A percentile compares a stretch with the other conserved stretches of the same genome.
These are phyloP conservation scores for Sinodicranocentrus sp. DNA, from an alignment of 2,888 invertebrate species.

Conservation along the genomic window DNA sequence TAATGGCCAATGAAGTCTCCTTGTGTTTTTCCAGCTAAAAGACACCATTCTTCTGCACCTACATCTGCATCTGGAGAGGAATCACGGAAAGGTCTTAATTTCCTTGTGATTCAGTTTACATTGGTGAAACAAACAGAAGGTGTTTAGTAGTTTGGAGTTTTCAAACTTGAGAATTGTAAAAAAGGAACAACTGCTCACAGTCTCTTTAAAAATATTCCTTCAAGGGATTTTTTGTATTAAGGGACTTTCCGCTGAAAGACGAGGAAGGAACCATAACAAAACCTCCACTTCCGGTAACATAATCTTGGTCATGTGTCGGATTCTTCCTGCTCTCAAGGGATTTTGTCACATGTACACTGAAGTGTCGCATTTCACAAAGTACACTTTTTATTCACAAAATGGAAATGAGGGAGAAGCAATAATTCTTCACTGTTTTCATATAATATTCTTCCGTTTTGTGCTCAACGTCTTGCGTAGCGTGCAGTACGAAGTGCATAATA, in stretches of 20 bases:
- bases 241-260: conserved; percentile 2
- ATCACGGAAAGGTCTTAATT: conserved; percentile 42
- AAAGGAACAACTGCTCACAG: too few relatives aligned
- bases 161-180: too few relatives aligned
- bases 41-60: too few relatives aligned
- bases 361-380: not conserved
- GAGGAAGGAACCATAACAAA: conserved; percentile 59
- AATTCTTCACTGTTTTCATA: too few relatives aligned
- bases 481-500: not conserved
- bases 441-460: too few relatives aligned
- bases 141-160: too few relatives aligned
- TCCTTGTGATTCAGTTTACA: conserved; percentile 11
- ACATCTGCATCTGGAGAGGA: not conserved
- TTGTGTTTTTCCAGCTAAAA: conserved; percentile 14
- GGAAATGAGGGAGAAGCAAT: not conserved
- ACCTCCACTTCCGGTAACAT: conserved; percentile 68
- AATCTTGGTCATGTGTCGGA: conserved; percentile 46
- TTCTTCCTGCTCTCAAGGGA: not conserved
- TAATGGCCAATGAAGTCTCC: conserved; percentile 15
- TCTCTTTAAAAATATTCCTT: too few relatives aligned
- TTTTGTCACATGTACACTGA: not conserved
- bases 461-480: not conserved
- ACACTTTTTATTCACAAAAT: not conserved
- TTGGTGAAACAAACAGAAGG: too few relatives aligned
- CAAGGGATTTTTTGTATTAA: not conserved